Base-by-base conservation (phyloP, 1,140 invertebrate species). In the Drosophila dunni region DNA sequence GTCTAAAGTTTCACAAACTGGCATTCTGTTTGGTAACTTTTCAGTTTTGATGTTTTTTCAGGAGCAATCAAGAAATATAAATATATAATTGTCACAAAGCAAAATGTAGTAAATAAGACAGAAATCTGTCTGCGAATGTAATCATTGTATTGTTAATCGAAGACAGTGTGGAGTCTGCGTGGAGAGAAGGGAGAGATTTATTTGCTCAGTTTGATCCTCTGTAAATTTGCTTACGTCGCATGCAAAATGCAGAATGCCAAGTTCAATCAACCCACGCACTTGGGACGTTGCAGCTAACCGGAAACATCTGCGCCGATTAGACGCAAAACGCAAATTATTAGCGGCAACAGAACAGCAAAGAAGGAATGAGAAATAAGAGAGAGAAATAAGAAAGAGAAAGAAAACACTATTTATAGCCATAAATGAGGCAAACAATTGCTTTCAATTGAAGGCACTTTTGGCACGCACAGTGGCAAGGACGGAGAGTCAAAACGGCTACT, bases 231-330 rank as follows among this genome's bases (percentile, higher is more conserved):
- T 29, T 50, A 36, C 51, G 50, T 62, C 40, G 57, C 15, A 10
- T 8, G 71, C 50, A 5, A 74, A 74, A 64, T 8, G 71, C 50
- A 5, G 69, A 74, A 64, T 66, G 46, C 17, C 64, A 83, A 84
- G 81, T 83, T 83, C 81, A 83, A 62, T 83, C 77, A 83, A 83
- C 81, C 61, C 67, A 58, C 53, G 40, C 67, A 24, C 40, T 29
- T 9, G 60, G 36, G 33, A 45, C 65, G 63, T 42, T 13, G 34
- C 61, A 50, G 34, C 62, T 84, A 84, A 84, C 81, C 81, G 81
- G 81, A 84, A 84, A 85, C 81, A 84, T 79, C 69, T 84, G 81
- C 77, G 64, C 46, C 75, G 81, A 84, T 84, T 84, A 84, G 81
- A 77, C 66, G 50, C 53, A 60, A 78, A 80, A 75, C 40, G 81